phyloP scores from a whole-genome alignment of 2,113 vertebrate genomes.

The Taxidea taxus region DNA sequence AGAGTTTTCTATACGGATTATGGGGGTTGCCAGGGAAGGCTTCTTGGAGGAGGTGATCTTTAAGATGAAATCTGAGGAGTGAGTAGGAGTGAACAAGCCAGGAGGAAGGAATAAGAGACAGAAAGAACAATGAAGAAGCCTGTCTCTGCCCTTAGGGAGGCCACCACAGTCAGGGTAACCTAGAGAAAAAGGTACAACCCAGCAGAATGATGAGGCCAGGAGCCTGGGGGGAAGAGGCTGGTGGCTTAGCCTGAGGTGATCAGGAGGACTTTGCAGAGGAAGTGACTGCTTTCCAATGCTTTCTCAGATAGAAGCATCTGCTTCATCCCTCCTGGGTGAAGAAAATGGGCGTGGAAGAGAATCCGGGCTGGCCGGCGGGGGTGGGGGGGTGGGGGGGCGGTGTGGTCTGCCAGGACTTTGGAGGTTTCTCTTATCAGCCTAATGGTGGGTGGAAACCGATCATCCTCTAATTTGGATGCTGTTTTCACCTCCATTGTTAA shows the following conservation, averaged over 20 bases:
- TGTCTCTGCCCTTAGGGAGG: neutral
- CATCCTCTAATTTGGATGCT: neutral
- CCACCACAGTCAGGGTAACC: neutral
- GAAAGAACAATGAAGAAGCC: neutral
- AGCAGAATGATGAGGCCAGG: neutral
- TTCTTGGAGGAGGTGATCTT: neutral
- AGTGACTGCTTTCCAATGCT: neutral
- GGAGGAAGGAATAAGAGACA: neutral
- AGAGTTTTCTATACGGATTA: neutral
- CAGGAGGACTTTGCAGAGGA: neutral
- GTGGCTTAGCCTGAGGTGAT: neutral
- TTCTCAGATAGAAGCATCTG: neutral
- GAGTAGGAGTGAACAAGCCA: neutral
- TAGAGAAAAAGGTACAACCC: neutral
- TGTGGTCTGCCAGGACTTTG: neutral
- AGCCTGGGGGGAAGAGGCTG: neutral
- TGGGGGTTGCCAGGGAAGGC: neutral
- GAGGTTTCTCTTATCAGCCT: constrained; percentile 3
- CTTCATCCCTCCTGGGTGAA: neutral
- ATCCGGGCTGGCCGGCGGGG: neutral
- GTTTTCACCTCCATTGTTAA: constrained; percentile 50
- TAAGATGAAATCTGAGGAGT: neutral
- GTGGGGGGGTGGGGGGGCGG: neutral
- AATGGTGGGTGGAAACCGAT: neutral
- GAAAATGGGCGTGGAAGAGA: neutral